Conservation (phyloP, 35 echinoderm and acorn worm species). For the Nesometra sesokonis region DNA sequence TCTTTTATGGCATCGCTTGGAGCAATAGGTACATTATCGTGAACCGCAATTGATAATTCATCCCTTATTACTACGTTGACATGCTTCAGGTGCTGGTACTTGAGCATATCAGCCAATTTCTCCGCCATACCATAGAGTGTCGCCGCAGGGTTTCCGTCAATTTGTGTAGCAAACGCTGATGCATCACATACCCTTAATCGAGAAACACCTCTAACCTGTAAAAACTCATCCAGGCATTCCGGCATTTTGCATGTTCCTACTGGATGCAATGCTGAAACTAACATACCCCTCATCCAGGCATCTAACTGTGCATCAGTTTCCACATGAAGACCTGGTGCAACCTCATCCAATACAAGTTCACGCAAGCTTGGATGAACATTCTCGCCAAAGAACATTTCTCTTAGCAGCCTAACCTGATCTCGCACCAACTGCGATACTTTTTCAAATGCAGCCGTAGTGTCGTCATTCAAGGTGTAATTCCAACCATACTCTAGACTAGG, state of each 20-base stretch:
- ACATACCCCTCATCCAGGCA: slow-evolving; percentile 23
- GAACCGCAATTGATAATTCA: neutral
- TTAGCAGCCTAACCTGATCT: slow-evolving; percentile 5
- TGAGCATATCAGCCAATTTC: slow-evolving; percentile 23
- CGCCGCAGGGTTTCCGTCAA: slow-evolving; percentile 14
- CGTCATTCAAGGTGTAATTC: slow-evolving; percentile 2
- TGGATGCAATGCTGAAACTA: slow-evolving; percentile 26
- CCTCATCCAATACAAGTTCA: slow-evolving; percentile 13
- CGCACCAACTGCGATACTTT: slow-evolving; percentile 5
- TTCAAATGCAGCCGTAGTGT: neutral
- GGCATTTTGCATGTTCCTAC: slow-evolving; percentile 31
- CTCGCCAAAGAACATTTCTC: slow-evolving; percentile 23
- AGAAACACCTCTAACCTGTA: slow-evolving; percentile 19
- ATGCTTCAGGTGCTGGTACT: slow-evolving; percentile 15
- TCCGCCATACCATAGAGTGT: slow-evolving; percentile 25
- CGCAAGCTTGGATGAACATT: neutral
- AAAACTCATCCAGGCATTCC: slow-evolving; percentile 18
- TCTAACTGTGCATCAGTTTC: slow-evolving; percentile 21
- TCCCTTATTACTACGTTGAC: neutral
- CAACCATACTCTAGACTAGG: slow-evolving; percentile 18
- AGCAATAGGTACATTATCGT: neutral
- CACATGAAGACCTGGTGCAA: slow-evolving; percentile 5
- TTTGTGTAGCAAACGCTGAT: slow-evolving; percentile 24
- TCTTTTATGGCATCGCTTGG: neutral
- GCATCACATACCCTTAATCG: slow-evolving; percentile 17